A percentile compares a stretch with the other conserved stretches of the same genome.
These are phyloP conservation scores for Dendroctonus ponderosae DNA, from an alignment of 1,140 invertebrate genomes.

Conservation along the genomic window DNA sequence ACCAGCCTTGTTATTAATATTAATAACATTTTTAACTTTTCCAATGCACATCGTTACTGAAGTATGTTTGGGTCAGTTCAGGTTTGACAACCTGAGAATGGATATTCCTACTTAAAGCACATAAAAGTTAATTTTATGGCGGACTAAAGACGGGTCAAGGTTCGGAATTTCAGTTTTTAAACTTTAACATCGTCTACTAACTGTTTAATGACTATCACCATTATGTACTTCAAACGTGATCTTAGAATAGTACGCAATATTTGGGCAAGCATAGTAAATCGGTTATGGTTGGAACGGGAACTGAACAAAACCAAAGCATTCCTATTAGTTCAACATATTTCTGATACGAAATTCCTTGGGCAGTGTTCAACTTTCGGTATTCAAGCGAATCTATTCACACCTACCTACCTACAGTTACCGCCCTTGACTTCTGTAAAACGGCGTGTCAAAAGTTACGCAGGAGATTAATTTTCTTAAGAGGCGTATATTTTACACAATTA, in stretches of 20 bases:
- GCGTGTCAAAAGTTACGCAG: constrained; percentile 2
- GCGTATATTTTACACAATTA: no score
- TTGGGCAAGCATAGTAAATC: no score
- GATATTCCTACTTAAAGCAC: not conserved
- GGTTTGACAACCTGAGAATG: constrained; percentile 3
- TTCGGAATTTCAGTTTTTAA: no score
- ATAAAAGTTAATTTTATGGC: not conserved
- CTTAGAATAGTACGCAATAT: no score
- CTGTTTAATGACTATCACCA: no score
- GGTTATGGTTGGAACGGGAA: no score
- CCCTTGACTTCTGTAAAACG: not conserved
- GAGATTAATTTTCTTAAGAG: not conserved
- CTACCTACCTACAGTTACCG: not conserved
- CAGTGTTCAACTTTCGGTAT: not conserved
- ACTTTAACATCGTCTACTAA: no score
- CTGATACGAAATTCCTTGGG: not conserved
- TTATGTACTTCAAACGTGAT: no score
- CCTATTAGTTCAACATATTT: not conserved
- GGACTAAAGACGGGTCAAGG: no score
- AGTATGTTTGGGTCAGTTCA: constrained; percentile 7
- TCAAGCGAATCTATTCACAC: not conserved
- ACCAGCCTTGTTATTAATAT: constrained; percentile 28
- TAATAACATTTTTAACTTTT: constrained; percentile 21
- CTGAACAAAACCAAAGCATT: no score
- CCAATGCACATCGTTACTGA: constrained; percentile 13